Evolutionary conservation across 1,140 invertebrate genomes (phyloP).

Genomic region (Micrasema longulum): DNA sequence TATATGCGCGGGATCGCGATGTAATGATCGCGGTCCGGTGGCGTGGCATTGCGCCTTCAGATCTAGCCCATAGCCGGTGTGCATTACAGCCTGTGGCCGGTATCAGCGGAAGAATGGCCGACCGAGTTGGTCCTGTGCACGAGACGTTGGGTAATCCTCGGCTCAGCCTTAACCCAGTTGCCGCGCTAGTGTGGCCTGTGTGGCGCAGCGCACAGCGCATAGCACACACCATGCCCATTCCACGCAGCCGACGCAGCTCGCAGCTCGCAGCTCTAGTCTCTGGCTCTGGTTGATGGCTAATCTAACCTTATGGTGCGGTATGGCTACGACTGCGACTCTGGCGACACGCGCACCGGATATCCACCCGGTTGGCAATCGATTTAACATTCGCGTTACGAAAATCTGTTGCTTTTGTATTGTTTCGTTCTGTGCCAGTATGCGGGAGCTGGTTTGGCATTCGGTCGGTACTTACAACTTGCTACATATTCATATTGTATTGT

Average conservation of each 20-base stretch:
- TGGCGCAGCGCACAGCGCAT: not conserved
- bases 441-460: no score
- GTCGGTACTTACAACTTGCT: no score
- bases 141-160: constrained; percentile 53
- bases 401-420: constrained; percentile 18
- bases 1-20: not conserved
- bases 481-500: no score
- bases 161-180: constrained; percentile 54
- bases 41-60: no score
- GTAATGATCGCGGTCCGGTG: not conserved
- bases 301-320: constrained; percentile 37
- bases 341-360: constrained; percentile 53
- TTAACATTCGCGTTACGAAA: constrained; percentile 37
- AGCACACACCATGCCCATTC: constrained; percentile 18
- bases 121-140: constrained; percentile 46
- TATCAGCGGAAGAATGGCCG: constrained; percentile 47
- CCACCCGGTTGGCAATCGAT: constrained; percentile 53
- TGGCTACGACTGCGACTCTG: no score
- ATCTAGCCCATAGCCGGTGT: no score
- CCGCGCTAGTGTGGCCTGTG: constrained; percentile 1
- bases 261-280: no score
- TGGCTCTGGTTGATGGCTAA: constrained; percentile 1
- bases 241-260: no score
- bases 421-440: no score
- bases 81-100: constrained; percentile 19